Evolutionary conservation across 2,888 invertebrate genomes (phyloP).

Genomic region (Arrhopalites spinosus): DNA sequence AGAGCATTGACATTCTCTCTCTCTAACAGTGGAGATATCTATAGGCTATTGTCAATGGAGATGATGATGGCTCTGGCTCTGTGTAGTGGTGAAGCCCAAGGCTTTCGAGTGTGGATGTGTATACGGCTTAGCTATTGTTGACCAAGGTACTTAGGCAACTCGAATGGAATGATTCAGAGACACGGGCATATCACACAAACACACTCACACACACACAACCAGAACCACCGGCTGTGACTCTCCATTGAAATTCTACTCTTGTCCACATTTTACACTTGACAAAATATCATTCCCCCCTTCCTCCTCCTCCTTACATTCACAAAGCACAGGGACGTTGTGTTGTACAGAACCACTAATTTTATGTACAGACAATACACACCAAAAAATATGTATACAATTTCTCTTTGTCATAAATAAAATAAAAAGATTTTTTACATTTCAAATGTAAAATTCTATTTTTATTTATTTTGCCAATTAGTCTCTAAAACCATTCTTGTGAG

Average conservation of each 20-base stretch:
- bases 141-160: conserved; percentile 54
- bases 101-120: too few relatives aligned
- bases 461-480: too few relatives aligned
- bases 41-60: not conserved
- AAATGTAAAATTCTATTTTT: too few relatives aligned
- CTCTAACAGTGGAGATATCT: not conserved
- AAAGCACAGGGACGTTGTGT: too few relatives aligned
- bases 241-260: conserved; percentile 10
- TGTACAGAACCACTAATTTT: too few relatives aligned
- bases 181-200: conserved; percentile 23
- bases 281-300: not conserved
- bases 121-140: conserved; percentile 47
- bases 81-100: conserved; percentile 41
- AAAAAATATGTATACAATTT: too few relatives aligned
- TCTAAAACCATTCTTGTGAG: too few relatives aligned
- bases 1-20: not conserved
- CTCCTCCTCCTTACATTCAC: not conserved
- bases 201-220: not conserved
- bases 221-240: not conserved
- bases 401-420: too few relatives aligned
- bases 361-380: too few relatives aligned
- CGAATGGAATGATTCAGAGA: conserved; percentile 50
- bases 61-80: not conserved
- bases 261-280: conserved; percentile 7
- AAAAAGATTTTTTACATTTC: too few relatives aligned